Percentiles rank a stretch among this genome's conserved stretches.
Evolutionary conservation across 2,113 vertebrate species (phyloP).

Genomic region (Pangasianodon hypophthalmus): DNA sequence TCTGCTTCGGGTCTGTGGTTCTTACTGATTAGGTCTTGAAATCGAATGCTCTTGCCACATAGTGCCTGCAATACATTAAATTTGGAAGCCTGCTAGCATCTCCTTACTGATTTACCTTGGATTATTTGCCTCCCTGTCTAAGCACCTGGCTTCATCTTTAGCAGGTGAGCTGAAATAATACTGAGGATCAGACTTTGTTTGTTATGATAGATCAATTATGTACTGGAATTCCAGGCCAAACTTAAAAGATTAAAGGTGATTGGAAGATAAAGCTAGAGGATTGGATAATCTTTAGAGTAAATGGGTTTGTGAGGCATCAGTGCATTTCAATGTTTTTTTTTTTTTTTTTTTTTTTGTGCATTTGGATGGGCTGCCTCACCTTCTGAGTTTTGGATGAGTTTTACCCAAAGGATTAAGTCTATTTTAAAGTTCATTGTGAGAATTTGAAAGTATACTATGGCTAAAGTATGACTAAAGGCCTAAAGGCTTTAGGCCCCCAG

Average conservation of each 20-base stretch:
- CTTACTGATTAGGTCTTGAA: slow-evolving; percentile 5
- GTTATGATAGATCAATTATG: neutral
- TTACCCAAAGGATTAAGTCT: neutral
- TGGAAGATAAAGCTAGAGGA: slow-evolving; percentile 4
- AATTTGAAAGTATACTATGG: neutral
- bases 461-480: neutral
- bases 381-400: neutral
- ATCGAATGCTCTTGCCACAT: neutral
- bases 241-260: neutral
- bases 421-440: neutral
- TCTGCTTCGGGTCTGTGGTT: neutral
- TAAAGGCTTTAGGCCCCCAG: neutral
- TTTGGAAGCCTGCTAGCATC: neutral
- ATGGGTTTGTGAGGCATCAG: neutral
- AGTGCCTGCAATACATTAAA: neutral
- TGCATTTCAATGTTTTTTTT: neutral
- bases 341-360: neutral
- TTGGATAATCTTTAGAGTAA: neutral
- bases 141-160: slow-evolving; percentile 6
- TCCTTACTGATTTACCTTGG: neutral
- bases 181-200: neutral
- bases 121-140: neutral
- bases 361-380: neutral
- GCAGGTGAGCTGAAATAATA: slow-evolving; percentile 25
- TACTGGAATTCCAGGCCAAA: neutral